Conservation (phyloP, 1,140 invertebrate genomes). For the Lysiphlebus fabarum region DNA sequence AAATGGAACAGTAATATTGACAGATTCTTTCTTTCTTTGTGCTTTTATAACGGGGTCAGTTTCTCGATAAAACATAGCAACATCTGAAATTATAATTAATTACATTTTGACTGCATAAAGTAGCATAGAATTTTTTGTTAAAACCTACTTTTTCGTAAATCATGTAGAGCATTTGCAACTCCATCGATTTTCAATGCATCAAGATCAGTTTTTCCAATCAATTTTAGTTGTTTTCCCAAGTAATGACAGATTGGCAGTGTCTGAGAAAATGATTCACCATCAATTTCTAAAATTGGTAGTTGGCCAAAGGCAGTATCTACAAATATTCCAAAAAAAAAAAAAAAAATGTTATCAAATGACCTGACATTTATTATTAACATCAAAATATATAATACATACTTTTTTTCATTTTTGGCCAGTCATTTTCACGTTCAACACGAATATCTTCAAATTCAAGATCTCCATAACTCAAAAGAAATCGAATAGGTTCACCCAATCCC, state of each 20-base stretch:
- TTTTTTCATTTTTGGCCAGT: constrained; percentile 56
- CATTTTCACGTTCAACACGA: constrained; percentile 47
- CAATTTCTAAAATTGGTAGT: constrained; percentile 58
- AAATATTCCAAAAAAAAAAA: constrained; percentile 16
- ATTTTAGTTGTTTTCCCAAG: constrained; percentile 54
- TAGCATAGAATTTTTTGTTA: constrained; percentile 9
- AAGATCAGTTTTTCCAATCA: constrained; percentile 54
- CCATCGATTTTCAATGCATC: constrained; percentile 48
- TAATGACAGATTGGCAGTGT: constrained; percentile 58
- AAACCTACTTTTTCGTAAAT: constrained; percentile 43
- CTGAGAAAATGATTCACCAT: constrained; percentile 56
- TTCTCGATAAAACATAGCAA: constrained; percentile 38
- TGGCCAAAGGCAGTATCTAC: constrained; percentile 57
- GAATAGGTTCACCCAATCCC: constrained; percentile 67
- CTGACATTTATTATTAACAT: neutral
- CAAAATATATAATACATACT: constrained; percentile 40
- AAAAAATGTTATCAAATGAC: constrained; percentile 2
- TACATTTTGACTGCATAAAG: too few relatives aligned
- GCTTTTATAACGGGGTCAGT: constrained; percentile 38
- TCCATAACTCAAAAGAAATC: constrained; percentile 65
- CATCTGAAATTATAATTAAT: constrained; percentile 24
- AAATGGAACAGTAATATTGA: constrained; percentile 42
- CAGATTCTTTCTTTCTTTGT: constrained; percentile 34
- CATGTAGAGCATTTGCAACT: constrained; percentile 39
- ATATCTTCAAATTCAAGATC: constrained; percentile 66